A percentile compares a stretch with the other conserved stretches of the same genome.
These are phyloP conservation scores for Eilema griseolum DNA, from an alignment of 2,888 invertebrate genomes.

Conservation along the genomic window DNA sequence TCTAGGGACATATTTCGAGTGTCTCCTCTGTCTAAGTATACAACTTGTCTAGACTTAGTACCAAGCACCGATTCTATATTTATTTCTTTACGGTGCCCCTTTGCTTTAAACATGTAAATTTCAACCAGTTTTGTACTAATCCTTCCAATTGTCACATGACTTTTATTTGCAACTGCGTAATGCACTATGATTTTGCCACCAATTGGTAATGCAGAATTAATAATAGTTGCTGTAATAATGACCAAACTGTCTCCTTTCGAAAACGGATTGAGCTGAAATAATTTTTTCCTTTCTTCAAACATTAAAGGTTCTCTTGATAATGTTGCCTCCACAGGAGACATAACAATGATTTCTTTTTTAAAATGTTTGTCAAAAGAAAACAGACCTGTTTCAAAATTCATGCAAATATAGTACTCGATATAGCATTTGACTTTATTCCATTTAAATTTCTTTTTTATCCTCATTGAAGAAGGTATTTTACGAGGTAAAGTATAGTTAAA, in stretches of 20 bases:
- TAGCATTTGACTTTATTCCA: constrained; percentile 42
- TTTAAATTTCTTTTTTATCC: neutral
- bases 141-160: constrained; percentile 48
- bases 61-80: constrained; percentile 27
- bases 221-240: constrained; percentile 54
- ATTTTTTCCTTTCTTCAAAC: constrained; percentile 52
- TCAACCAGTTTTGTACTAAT: constrained; percentile 54
- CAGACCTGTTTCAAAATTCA: constrained; percentile 59
- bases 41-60: constrained; percentile 47
- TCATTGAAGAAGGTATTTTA: constrained; percentile 8
- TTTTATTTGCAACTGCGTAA: constrained; percentile 57
- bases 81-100: constrained; percentile 31
- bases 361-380: constrained; percentile 55
- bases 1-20: constrained; percentile 46
- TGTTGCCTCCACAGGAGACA: constrained; percentile 51
- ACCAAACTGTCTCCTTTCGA: constrained; percentile 50
- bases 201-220: constrained; percentile 49
- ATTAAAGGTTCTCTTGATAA: constrained; percentile 52
- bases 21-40: constrained; percentile 38
- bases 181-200: constrained; percentile 52
- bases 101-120: constrained; percentile 43
- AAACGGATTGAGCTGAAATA: constrained; percentile 49
- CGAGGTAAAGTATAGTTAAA: constrained; percentile 47
- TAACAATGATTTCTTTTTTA: constrained; percentile 55
- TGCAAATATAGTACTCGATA: constrained; percentile 57